A percentile compares a stretch with the other conserved stretches of the same genome.
These are phyloP conservation scores for Bergia sp. DNA, from an alignment of 92 coral and sea anemone genomes.

Conservation along the genomic window DNA sequence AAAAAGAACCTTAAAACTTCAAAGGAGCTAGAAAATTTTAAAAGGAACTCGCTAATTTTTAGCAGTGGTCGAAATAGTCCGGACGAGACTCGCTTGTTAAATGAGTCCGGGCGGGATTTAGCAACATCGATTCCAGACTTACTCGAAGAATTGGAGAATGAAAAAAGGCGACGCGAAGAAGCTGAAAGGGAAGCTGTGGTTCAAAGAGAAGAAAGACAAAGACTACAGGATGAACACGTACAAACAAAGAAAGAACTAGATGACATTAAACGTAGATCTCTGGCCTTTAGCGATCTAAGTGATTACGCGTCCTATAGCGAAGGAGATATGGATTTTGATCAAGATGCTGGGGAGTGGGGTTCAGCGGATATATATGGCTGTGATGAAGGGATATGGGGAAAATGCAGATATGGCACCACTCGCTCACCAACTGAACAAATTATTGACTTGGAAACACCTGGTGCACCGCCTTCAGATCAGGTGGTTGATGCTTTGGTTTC, in stretches of 20 bases:
- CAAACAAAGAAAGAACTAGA: conserved; percentile 43
- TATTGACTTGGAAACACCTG: background rate
- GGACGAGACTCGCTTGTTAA: background rate
- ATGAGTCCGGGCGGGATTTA: background rate
- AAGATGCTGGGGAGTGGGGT: conserved; percentile 16
- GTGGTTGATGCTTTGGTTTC: conserved; percentile 27
- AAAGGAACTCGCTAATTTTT: background rate
- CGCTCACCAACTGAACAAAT: conserved; percentile 19
- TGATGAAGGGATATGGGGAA: conserved; percentile 38
- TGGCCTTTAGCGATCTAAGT: conserved; percentile 35
- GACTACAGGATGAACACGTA: conserved; percentile 18
- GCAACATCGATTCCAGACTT: conserved; percentile 33
- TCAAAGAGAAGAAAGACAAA: conserved; percentile 21
- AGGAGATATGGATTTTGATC: conserved; percentile 33
- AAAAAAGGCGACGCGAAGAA: conserved; percentile 37
- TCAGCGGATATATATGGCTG: conserved; percentile 27
- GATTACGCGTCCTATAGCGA: conserved; percentile 41
- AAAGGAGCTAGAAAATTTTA: conserved; percentile 24
- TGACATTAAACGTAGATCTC: conserved; percentile 16
- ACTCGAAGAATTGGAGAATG: conserved; percentile 35
- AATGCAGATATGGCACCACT: conserved; percentile 30
- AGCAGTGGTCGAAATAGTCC: conserved; percentile 31
- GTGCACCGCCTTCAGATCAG: background rate
- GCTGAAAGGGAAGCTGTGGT: conserved; percentile 28
- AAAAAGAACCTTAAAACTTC: conserved; percentile 25